phyloP scores from a whole-genome alignment of 1,140 invertebrate species.

The Trichonephila inaurata region DNA sequence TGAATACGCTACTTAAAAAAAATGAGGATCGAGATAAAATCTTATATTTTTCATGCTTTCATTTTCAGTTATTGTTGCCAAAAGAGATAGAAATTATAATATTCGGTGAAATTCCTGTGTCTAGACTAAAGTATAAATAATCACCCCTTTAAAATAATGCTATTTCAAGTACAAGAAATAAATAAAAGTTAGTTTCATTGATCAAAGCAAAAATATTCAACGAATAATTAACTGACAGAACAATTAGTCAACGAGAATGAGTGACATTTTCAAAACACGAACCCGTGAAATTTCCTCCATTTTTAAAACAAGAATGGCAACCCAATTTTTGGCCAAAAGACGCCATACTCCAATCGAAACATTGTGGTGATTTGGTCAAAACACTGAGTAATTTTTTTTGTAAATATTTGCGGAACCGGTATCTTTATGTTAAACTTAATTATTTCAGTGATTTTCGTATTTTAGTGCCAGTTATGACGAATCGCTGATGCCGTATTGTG shows the following conservation, averaged over 20 bases:
- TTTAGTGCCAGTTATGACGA: background rate
- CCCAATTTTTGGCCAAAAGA: slow-evolving; percentile 67
- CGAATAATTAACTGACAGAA: background rate
- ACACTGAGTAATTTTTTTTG: slow-evolving; percentile 65
- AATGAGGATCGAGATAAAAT: no score
- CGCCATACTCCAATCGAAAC: slow-evolving; percentile 76
- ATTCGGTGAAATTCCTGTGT: no score
- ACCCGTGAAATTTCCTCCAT: background rate
- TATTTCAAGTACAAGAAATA: no score
- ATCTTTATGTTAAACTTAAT: slow-evolving; percentile 9
- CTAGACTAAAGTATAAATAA: no score
- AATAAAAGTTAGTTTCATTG: no score
- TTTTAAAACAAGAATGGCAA: slow-evolving; percentile 61
- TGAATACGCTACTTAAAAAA: no score
- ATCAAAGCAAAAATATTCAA: no score
- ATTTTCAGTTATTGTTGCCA: no score
- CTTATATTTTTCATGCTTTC: no score
- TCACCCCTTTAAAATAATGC: no score
- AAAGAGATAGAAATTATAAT: no score
- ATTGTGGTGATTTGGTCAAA: slow-evolving; percentile 73
- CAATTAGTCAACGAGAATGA: slow-evolving; percentile 34
- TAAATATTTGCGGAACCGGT: slow-evolving; percentile 67
- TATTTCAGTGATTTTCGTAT: background rate
- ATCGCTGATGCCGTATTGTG: background rate
- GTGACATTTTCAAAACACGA: slow-evolving; percentile 58